Conservation (phyloP, 2,797 vertebrate genomes). For the Fistularia commersonii region DNA sequence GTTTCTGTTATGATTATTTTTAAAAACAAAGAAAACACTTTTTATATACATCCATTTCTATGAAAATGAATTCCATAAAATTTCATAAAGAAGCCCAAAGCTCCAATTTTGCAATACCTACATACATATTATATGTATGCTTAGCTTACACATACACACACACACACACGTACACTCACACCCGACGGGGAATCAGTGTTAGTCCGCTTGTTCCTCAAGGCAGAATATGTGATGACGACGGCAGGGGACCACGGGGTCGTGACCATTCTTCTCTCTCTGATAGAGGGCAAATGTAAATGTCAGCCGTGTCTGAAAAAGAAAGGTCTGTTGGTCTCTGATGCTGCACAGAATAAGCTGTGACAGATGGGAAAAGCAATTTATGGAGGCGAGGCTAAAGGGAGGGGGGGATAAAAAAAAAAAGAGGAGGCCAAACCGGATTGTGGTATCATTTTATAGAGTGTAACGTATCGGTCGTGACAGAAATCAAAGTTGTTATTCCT, state of each 20-base stretch:
- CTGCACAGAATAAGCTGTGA: slow-evolving; percentile 64
- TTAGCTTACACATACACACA: background rate
- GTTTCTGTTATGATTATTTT: no score
- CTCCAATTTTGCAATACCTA: no score
- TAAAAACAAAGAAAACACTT: no score
- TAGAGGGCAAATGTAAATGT: slow-evolving; percentile 80
- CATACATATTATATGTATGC: slow-evolving; percentile 3
- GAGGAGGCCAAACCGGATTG: background rate
- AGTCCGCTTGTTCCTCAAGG: slow-evolving; percentile 29
- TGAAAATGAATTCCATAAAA: no score
- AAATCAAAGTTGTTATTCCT: no score
- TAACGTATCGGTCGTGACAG: no score
- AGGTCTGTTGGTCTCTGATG: slow-evolving; percentile 56
- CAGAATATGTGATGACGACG: slow-evolving; percentile 40
- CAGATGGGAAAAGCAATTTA: slow-evolving; percentile 46
- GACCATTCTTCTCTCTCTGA: slow-evolving; percentile 62
- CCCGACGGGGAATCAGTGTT: slow-evolving; percentile 25
- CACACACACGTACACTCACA: slow-evolving; percentile 8
- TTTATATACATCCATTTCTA: no score
- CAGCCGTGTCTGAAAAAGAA: slow-evolving; percentile 67
- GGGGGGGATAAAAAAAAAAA: slow-evolving; percentile 4
- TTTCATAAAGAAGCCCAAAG: no score
- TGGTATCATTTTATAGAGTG: background rate
- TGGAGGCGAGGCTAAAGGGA: slow-evolving; percentile 11
- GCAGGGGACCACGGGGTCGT: slow-evolving; percentile 38